Base-by-base conservation (phyloP, 2,797 vertebrate genomes). In the Dromococcyx pavoninus region DNA sequence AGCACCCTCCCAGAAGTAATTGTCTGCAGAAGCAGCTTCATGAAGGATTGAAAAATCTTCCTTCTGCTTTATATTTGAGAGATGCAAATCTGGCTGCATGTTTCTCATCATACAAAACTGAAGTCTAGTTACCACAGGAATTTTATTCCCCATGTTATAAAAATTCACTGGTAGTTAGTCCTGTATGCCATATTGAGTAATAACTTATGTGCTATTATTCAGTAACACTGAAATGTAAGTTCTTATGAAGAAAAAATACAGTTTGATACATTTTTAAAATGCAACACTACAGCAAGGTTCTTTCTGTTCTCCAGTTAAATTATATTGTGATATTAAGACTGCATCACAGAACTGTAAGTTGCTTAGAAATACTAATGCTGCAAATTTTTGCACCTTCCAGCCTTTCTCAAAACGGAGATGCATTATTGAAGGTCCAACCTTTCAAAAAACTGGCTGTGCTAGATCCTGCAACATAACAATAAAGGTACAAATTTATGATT, bases 401-500 rank as follows among this genome's bases (percentile, higher is more conserved):
- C 89, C 73, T 33, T 80, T 92, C n/a, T 96, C 93, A 79, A 94
- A 44, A 18, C 81, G 19, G 10, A 98, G 91, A 8, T 99, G 98
- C 24, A 2, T 97, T 57, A 98, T 93, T 60, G 77, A 70, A 15
- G 61, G 5, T 2, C 3, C 93, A 33, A 75, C 10, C 6, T 41
- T 98, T 58, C 48, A 90, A 4, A 72, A 39, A 7, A 93, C 7
- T 0, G 97, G 98, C 44, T 99, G 98, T 91, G 84, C 94, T 17
- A 96, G 86, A 6, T 94, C 95, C 83, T 99, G 98, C 91, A 98
- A 98, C 28, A 4, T 82, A 19, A 98, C 96, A 0, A 44, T 97
- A 30, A 98, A 94, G 95, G 98, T 98, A 95, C 71, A 96, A 16
- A 77, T 9, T 50, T 91, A 46, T 1, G 1, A 15, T 35, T 93